Conservation (phyloP, 2,113 vertebrate species). For the Andinoacara biseriatus region DNA sequence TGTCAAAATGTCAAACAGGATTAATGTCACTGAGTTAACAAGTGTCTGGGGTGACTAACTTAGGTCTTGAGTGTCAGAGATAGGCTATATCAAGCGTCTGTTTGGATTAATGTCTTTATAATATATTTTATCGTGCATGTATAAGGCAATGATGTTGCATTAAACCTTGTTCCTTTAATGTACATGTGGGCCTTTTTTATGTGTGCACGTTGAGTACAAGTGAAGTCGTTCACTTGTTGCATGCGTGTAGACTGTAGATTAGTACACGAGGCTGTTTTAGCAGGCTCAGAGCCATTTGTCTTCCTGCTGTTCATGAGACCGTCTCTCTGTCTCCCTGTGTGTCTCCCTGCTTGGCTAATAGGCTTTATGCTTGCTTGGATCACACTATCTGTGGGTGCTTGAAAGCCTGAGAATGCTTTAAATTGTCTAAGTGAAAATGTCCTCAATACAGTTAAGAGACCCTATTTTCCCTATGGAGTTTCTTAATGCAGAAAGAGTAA, state of each 20-base stretch:
- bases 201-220: not conserved
- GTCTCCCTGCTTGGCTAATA: slow-evolving; percentile 56
- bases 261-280: slow-evolving; percentile 35
- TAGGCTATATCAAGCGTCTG: slow-evolving; percentile 37
- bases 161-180: not conserved
- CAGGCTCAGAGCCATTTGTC: slow-evolving; percentile 43
- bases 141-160: slow-evolving; percentile 13
- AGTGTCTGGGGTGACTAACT: slow-evolving; percentile 19
- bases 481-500: slow-evolving; percentile 27
- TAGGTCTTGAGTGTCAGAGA: slow-evolving; percentile 47
- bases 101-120: slow-evolving; percentile 46
- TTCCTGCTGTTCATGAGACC: slow-evolving; percentile 60
- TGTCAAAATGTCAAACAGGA: slow-evolving; percentile 59
- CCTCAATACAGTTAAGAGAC: slow-evolving; percentile 30
- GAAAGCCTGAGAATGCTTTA: slow-evolving; percentile 54
- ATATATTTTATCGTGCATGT: slow-evolving; percentile 2
- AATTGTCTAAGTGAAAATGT: slow-evolving; percentile 61
- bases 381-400: slow-evolving; percentile 42
- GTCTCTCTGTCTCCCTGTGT: slow-evolving; percentile 45
- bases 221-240: slow-evolving; percentile 9
- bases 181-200: not conserved
- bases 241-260: slow-evolving; percentile 6
- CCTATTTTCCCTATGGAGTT: slow-evolving; percentile 10
- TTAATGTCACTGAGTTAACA: slow-evolving; percentile 50
- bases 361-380: slow-evolving; percentile 47